Conservation (phyloP, 2,113 vertebrate genomes). For the Columba livia region DNA sequence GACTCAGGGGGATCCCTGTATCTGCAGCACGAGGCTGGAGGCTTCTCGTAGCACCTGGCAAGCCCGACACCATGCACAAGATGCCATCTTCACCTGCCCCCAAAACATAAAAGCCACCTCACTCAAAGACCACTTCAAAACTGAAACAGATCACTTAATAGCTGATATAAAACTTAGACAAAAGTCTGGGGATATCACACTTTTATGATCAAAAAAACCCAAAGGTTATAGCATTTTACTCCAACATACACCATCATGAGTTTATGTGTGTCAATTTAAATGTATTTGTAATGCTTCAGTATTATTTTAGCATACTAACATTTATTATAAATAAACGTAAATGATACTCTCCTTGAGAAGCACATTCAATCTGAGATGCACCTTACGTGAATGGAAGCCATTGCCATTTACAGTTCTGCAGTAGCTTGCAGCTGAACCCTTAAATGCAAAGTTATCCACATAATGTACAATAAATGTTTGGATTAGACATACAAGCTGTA, state of each 20-base stretch:
- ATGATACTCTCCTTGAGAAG: neutral
- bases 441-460: neutral
- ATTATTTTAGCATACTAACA: neutral
- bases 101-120: neutral
- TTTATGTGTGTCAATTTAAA: neutral
- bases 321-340: neutral
- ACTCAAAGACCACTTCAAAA: neutral
- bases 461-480: neutral
- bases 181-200: neutral
- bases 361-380: neutral
- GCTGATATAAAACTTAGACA: neutral
- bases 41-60: neutral
- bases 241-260: neutral
- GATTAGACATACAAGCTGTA: neutral
- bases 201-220: neutral
- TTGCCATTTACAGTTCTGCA: neutral
- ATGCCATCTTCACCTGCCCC: neutral
- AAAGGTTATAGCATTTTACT: neutral
- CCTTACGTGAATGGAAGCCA: neutral
- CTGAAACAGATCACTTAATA: neutral
- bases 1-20: accelerated
- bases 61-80: accelerated
- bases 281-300: neutral
- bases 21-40: neutral
- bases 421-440: neutral